Conservation (phyloP, 2,888 invertebrate species). For the Criorhina ranunculi region DNA sequence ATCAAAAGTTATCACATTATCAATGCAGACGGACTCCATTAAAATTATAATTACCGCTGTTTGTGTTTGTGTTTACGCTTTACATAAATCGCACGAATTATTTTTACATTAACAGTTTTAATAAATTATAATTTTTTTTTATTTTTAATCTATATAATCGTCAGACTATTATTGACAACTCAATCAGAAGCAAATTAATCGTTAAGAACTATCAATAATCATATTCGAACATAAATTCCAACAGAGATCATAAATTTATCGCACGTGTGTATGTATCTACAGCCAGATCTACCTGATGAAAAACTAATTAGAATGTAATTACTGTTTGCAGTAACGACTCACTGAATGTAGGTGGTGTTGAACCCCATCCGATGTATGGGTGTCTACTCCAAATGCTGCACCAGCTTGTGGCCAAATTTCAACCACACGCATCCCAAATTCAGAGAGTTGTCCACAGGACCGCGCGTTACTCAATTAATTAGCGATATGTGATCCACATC, state of each 20-base stretch:
- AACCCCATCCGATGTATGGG: constrained; percentile 2
- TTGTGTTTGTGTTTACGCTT: constrained; percentile 20
- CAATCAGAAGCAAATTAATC: constrained; percentile 16
- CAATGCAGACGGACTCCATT: constrained; percentile 30
- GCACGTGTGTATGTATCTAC: not conserved
- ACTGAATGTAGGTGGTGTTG: not conserved
- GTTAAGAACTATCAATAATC: constrained; percentile 22
- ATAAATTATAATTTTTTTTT: constrained; percentile 13
- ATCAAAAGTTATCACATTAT: constrained; percentile 44
- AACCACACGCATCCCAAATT: constrained; percentile 54
- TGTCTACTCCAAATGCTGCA: constrained; percentile 10
- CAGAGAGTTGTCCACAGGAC: constrained; percentile 37
- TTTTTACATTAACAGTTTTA: constrained; percentile 18
- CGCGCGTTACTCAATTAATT: constrained; percentile 72
- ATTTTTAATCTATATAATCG: constrained; percentile 22
- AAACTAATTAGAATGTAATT: constrained; percentile 54
- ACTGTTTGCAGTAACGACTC: not conserved
- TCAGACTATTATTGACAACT: constrained; percentile 44
- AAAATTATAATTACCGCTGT: constrained; percentile 36
- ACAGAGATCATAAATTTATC: constrained; percentile 35
- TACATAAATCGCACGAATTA: constrained; percentile 28
- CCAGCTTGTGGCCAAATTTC: constrained; percentile 52
- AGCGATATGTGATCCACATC: constrained; percentile 64
- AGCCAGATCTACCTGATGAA: constrained; percentile 26
- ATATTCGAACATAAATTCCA: constrained; percentile 1